Evolutionary conservation across 2,797 vertebrate species (phyloP), one percentile per base, ranked within the genome.

Genomic region (Ctenosaura bakeri): DNA sequence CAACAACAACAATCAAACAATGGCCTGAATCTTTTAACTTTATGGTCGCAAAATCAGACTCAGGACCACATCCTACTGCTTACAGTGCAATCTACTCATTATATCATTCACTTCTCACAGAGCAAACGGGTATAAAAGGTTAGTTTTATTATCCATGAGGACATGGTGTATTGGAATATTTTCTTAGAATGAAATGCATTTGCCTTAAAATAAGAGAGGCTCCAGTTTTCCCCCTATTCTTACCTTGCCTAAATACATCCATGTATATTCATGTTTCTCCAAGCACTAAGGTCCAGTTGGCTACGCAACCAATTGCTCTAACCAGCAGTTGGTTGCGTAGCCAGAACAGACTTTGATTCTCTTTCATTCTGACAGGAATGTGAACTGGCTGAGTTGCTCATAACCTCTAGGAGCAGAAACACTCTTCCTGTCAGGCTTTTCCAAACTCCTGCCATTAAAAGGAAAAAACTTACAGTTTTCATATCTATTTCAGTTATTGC

Each of bases 21-120:
- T 90, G 92, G 91, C 81, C 74, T 76, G 0, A 50, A 66, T 56
- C 89, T 91, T 88, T 0, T 66, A 85, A 88, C 78, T 35, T 92
- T 56, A 24, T 78, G 94, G 35, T 29, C 0, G 0, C 26, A 59
- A 66, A 59, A 90, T 73, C 52, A 87, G 76, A 91, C 90, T 90
- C 94, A 94, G 77, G n/a, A 79, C 85, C 94, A 92, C 91, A 77
- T 85, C 90, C 82, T 62, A 35, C 82, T 88, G 35, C 74, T 46
- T 89, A 62, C 83, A 93, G 84, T 91, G 59, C 90, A 93, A 12
- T 42, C 85, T 88, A 91, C 12, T 86, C 62, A 64, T 88, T 85
- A 78, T 81, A 76, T 76, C 10, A 4, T 76, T 59, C 90, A 77
- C 26, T 22, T 92, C 12, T 87, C 32, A 14, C 59, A 84, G 50